phyloP scores from a whole-genome alignment of 2,888 invertebrate genomes.

The Pelosia muscerda region DNA sequence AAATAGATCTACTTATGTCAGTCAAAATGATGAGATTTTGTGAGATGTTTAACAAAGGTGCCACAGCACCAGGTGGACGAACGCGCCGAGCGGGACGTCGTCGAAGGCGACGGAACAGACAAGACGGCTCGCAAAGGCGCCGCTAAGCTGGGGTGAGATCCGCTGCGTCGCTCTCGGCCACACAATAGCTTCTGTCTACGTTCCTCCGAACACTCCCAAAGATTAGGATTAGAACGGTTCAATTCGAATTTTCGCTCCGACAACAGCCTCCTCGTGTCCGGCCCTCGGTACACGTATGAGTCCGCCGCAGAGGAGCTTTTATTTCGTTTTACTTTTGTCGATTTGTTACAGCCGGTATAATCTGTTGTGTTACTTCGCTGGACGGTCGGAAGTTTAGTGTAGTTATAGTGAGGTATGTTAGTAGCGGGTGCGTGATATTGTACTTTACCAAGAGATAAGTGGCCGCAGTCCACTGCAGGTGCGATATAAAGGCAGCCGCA shows the following conservation, averaged over 20 bases:
- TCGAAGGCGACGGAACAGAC: constrained; percentile 51
- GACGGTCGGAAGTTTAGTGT: constrained; percentile 73
- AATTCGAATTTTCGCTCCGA: constrained; percentile 76
- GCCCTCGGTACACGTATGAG: constrained; percentile 70
- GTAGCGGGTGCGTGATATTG: constrained; percentile 89
- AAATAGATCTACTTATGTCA: constrained; percentile 75
- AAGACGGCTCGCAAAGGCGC: constrained; percentile 56
- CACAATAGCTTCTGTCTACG: constrained; percentile 61
- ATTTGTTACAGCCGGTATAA: constrained; percentile 65
- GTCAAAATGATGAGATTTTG: constrained; percentile 91
- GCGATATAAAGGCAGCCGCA: constrained; percentile 87
- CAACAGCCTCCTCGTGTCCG: constrained; percentile 74
- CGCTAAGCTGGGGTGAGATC: constrained; percentile 75
- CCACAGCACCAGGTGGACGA: constrained; percentile 93
- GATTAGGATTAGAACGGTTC: constrained; percentile 82
- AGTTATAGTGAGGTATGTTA: constrained; percentile 82
- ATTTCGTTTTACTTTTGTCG: constrained; percentile 80
- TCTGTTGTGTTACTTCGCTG: constrained; percentile 77
- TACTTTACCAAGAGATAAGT: constrained; percentile 90
- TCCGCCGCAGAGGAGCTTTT: constrained; percentile 84
- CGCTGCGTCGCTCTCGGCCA: constrained; percentile 73
- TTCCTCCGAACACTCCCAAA: constrained; percentile 77
- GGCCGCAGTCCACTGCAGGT: constrained; percentile 89
- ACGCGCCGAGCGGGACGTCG: constrained; percentile 81
- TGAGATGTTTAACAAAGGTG: constrained; percentile 92